Conservation (phyloP, 2,888 invertebrate genomes). For the Aspidiotus destructor region DNA sequence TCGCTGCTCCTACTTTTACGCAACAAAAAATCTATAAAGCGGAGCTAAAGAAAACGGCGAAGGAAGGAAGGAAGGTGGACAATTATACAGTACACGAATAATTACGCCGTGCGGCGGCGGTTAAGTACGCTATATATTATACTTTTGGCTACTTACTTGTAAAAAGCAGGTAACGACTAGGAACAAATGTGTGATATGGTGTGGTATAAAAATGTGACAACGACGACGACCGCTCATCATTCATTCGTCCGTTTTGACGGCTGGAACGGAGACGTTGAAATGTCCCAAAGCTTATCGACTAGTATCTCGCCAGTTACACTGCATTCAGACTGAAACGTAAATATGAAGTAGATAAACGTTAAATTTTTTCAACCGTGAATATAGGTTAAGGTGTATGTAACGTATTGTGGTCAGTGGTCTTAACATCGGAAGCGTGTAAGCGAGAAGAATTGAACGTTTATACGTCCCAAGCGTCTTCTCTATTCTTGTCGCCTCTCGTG, state of each 20-base stretch:
- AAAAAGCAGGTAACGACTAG: constrained; percentile 28
- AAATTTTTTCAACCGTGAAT: neutral
- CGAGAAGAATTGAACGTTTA: too few species aligned
- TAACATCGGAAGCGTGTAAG: too few species aligned
- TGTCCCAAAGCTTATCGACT: neutral
- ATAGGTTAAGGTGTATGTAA: neutral
- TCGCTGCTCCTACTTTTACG: too few species aligned
- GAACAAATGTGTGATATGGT: constrained; percentile 18
- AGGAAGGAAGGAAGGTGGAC: too few species aligned
- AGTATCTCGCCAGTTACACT: constrained; percentile 5
- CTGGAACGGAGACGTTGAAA: constrained; percentile 5
- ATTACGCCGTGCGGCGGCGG: too few species aligned
- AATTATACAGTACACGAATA: too few species aligned
- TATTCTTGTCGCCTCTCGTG: too few species aligned
- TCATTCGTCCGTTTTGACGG: constrained; percentile 25
- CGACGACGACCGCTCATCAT: constrained; percentile 29
- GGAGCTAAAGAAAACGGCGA: neutral
- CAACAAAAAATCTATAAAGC: too few species aligned
- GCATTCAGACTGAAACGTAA: constrained; percentile 27
- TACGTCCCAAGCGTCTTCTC: too few species aligned
- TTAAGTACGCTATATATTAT: too few species aligned
- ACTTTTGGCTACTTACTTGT: constrained; percentile 10
- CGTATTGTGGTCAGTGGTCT: too few species aligned
- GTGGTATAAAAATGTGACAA: constrained; percentile 18
- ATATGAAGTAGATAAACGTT: constrained; percentile 7